A percentile compares a stretch with the other conserved stretches of the same genome.
Evolutionary conservation across 2,113 vertebrate genomes (phyloP).

Genomic region (Sarotherodon lohbergeri): DNA sequence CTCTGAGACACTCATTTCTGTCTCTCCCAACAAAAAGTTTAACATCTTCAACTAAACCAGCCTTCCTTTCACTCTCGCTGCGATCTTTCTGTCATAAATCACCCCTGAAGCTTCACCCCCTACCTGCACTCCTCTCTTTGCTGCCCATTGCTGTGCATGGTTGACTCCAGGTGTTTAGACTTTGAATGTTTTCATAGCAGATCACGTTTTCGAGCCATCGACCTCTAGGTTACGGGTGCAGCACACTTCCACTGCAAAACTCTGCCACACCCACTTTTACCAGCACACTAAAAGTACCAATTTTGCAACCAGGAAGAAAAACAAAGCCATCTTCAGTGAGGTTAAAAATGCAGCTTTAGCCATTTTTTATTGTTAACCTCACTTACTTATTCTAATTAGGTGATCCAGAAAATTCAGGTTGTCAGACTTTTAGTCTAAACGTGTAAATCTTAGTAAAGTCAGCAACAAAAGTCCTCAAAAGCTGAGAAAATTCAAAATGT

Average conservation of each 20-base stretch:
- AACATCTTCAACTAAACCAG: not conserved
- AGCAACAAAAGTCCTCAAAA: not conserved
- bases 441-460: not conserved
- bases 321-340: not conserved
- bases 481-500: not conserved
- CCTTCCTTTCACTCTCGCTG: not conserved
- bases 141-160: not conserved
- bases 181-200: constrained; percentile 45
- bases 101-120: not conserved
- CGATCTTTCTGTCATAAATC: not conserved
- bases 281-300: not conserved
- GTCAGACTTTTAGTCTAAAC: not conserved
- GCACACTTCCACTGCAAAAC: constrained; percentile 80
- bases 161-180: not conserved
- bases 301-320: not conserved
- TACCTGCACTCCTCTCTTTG: not conserved
- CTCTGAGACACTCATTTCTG: not conserved
- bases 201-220: constrained; percentile 80
- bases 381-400: not conserved
- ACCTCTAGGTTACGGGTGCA: constrained; percentile 81
- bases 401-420: not conserved
- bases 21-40: not conserved
- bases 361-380: too few species aligned
- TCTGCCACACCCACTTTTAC: constrained; percentile 43
- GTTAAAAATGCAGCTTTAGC: not conserved